Conservation (phyloP, 2,797 vertebrate genomes). For the Diplodus sargus region DNA sequence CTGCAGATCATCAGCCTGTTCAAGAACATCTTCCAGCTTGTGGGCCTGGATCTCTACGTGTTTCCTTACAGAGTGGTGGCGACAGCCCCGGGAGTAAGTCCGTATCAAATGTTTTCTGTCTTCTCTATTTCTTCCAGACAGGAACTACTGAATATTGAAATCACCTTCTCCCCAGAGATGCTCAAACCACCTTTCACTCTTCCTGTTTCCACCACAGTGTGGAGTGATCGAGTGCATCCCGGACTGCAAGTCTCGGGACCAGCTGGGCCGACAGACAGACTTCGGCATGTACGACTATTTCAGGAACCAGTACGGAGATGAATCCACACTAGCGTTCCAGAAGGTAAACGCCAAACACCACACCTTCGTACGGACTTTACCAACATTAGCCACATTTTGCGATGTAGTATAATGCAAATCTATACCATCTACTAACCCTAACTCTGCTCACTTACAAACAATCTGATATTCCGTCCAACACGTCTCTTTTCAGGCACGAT, state of each 20-base stretch:
- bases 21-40: constrained; percentile 98
- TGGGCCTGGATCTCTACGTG: constrained; percentile 96
- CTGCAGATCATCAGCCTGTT: constrained; percentile 98
- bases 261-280: constrained; percentile 96
- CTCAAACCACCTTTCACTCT: background rate
- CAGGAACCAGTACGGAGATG: constrained; percentile 96
- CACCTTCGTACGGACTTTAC: background rate
- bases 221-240: constrained; percentile 98
- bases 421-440: no score
- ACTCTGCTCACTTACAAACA: no score
- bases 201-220: constrained; percentile 78
- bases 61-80: constrained; percentile 98
- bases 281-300: constrained; percentile 99
- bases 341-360: constrained; percentile 83
- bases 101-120: background rate
- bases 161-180: background rate
- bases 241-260: constrained; percentile 96
- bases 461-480: background rate
- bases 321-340: constrained; percentile 95
- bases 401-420: no score
- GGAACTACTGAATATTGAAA: background rate
- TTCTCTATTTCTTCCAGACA: background rate
- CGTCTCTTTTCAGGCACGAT: constrained; percentile 87
- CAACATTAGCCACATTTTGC: no score
- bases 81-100: constrained; percentile 94